phyloP scores from a whole-genome alignment of 2,113 vertebrate species.

The Bothrops jararaca region DNA sequence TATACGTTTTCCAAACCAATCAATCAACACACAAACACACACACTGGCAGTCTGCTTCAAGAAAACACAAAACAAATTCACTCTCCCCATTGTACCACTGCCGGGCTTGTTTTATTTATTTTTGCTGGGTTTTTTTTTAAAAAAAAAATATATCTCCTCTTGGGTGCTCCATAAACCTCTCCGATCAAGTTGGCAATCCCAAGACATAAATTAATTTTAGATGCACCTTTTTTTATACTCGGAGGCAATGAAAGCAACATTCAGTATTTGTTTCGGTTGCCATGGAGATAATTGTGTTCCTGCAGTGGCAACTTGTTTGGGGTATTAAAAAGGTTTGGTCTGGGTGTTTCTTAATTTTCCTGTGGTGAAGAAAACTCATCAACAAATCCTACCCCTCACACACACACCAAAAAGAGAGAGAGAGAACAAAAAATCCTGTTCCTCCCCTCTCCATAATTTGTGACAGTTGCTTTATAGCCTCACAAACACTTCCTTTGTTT shows the following conservation, averaged over 20 bases:
- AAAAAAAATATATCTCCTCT: conserved; percentile 58
- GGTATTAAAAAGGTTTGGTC: conserved; percentile 62
- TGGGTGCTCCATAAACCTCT: conserved; percentile 66
- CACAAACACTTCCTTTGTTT: conserved; percentile 49
- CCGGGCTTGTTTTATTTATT: conserved; percentile 59
- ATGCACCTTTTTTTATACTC: conserved; percentile 71
- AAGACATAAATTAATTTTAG: conserved; percentile 75
- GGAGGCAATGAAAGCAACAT: conserved; percentile 63
- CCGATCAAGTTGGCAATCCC: conserved; percentile 67
- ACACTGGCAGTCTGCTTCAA: conserved; percentile 44
- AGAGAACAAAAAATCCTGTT: background rate
- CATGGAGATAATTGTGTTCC: conserved; percentile 74
- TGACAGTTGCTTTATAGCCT: conserved; percentile 50
- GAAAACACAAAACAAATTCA: conserved; percentile 39
- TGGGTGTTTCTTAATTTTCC: conserved; percentile 67
- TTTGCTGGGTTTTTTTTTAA: conserved; percentile 47
- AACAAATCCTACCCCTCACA: conserved; percentile 30
- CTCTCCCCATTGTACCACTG: conserved; percentile 44
- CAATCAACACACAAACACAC: background rate
- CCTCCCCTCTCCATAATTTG: conserved; percentile 46
- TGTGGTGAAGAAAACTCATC: conserved; percentile 61
- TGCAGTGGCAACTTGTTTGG: conserved; percentile 57
- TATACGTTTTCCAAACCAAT: background rate
- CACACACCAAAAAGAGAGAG: background rate
- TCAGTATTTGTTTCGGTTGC: conserved; percentile 73